Evolutionary conservation across 2,797 vertebrate genomes (phyloP), one percentile per base, ranked within the genome.

Genomic region (Microcaecilia unicolor): DNA sequence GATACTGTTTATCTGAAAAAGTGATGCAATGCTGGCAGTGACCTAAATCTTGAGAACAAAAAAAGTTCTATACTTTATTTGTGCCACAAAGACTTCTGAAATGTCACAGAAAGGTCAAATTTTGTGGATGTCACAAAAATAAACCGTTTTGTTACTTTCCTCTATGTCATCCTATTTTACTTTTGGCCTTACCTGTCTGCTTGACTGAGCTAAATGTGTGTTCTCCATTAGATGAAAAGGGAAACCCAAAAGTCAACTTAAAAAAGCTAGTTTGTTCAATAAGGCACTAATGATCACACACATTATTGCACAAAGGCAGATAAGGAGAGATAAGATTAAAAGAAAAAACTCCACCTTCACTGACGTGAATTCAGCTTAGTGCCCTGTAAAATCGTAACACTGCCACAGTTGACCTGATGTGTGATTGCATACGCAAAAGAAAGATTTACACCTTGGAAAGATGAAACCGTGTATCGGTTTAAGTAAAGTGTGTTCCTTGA

Each of bases 401-500:
- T 24, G 44, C 23, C 55, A n/a, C n/a, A 48, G 35, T 29, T 48
- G 52, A 68, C 42, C 34, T 41, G 34, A 52, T 44, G 26, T 21
- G 23, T 23, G 26, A 35, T 32, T 37, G 36, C 58, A 61, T 55
- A 40, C 54, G 56, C 23, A 50, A 61, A 60, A 40, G 30, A 52
- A 60, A 25, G 40, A 61, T 49, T 56, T 64, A 71, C 80, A 64
- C 68, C 67, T 72, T 61, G 46, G 61, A 32, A 35, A 48, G 64
- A 55, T 60, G 58, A 47, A 40, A 58, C 30, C 57, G 51, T 30
- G 51, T 30, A 48, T 9, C 26, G 34, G 58, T 70, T 51, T 54
- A 59, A 64, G 53, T 19, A 48, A 55, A 58, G 68, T 72, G 64
- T 58, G 33, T 45, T 70, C 68, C 59, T 42, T 48, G 43, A n/a